Conservation (phyloP, 2,888 invertebrate species). For the Agonopterix alstromeriana region DNA sequence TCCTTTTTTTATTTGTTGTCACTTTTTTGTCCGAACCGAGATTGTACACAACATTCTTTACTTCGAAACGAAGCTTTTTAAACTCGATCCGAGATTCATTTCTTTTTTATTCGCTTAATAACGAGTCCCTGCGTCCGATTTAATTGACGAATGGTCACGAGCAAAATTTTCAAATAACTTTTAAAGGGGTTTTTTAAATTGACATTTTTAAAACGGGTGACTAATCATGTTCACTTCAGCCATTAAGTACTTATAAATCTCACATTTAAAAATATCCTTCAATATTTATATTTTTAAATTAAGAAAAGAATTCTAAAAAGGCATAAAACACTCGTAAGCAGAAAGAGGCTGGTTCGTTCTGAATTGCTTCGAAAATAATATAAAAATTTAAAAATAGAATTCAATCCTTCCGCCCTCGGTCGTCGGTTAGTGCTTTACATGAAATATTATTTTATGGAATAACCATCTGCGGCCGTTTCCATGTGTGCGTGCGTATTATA, state of each 20-base stretch:
- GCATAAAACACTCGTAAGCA: conserved; percentile 5
- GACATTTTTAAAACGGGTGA: conserved; percentile 20
- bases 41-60: conserved; percentile 77
- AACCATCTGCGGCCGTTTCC: conserved; percentile 65
- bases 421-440: conserved; percentile 72
- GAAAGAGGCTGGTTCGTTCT: conserved; percentile 8
- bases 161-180: conserved; percentile 49
- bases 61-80: conserved; percentile 75
- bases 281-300: conserved; percentile 1
- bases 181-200: conserved; percentile 46
- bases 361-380: conserved; percentile 59
- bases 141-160: conserved; percentile 72
- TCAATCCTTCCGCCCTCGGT: conserved; percentile 75
- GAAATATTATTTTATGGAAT: conserved; percentile 77
- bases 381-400: conserved; percentile 73
- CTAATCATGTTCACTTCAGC: conserved; percentile 7
- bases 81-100: conserved; percentile 63
- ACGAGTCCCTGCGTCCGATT: conserved; percentile 59
- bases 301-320: conserved; percentile 5
- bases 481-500: conserved; percentile 53
- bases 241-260: neutral
- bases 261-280: conserved; percentile 1
- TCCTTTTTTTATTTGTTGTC: conserved; percentile 71
- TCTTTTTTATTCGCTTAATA: conserved; percentile 67
- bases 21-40: conserved; percentile 74